Base-by-base conservation (phyloP, 1,140 invertebrate genomes). In the Drosophila ficusphila region DNA sequence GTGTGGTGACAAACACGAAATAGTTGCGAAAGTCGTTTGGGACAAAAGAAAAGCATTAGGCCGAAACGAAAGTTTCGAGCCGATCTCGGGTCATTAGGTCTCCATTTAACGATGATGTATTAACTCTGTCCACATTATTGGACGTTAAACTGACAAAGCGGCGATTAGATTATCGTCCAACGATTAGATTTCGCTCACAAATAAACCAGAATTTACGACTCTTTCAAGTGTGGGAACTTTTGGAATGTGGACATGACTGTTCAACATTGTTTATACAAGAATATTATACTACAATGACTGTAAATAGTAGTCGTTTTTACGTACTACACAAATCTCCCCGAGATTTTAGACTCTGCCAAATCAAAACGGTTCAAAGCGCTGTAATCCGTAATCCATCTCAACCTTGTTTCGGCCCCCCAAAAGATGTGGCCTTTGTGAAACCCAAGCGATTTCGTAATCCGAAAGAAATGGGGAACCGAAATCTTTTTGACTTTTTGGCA, bases 391-490 rank as follows among this genome's bases (percentile, higher is more conserved):
- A 64, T 44, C 54, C 27, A 46, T 16, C 41, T 36, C 18, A 27
- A 62, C 39, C 39, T 36, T 34, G 9, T 8, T 9, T 16, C n/a
- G 44, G 36, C 54, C 62, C 33, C 16, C 33, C n/a, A 7, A 7
- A 29, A 29, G 12, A 31, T 23, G 23, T 23, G 42, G 62, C 25
- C 67, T 67, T 57, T 51, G 64, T 65, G 76, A 76, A 69, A 23
- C 21, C 46, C 39, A 48, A 72, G 54, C 14, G 33, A 67, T 76
- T 81, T 76, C 77, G 64, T 69, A 73, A 77, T 74, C 53, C 56
- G 18, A 33, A 23, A 46, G 47, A 38, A 46, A 62, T 58, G 62
- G 58, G 62, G 25, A 41, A 65, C n/a, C n/a, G 19, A 41, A 33
- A 36, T 47, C 44, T n/a, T n/a, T n/a, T n/a, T n/a, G n/a, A 53